phyloP scores from a whole-genome alignment of 2,888 invertebrate genomes.

The Lucinisca nassula region DNA sequence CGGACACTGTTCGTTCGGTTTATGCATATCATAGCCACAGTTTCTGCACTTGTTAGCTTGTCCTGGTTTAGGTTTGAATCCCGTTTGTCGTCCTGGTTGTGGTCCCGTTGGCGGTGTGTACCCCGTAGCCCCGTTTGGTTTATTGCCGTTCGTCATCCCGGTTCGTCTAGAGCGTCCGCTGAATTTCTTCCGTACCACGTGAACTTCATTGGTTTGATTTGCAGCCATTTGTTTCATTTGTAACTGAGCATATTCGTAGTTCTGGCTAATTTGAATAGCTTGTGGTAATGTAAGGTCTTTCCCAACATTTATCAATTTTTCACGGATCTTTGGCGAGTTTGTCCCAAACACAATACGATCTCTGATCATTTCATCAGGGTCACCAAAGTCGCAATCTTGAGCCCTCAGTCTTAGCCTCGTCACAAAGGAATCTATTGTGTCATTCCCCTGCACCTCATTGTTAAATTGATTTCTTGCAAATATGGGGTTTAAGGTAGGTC shows the following conservation, averaged over 20 bases:
- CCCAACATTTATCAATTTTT: conserved; percentile 10
- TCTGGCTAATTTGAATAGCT: conserved; percentile 27
- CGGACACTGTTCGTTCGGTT: conserved; percentile 19
- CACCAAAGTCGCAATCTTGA: not conserved
- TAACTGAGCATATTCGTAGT: conserved; percentile 13
- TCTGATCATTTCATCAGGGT: conserved; percentile 14
- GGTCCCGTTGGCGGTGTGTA: not conserved
- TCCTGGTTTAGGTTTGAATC: not conserved
- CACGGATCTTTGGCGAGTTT: conserved; percentile 23
- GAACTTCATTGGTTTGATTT: conserved; percentile 6
- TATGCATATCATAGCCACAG: not conserved
- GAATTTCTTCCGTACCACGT: not conserved
- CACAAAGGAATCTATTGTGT: not conserved
- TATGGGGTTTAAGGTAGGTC: too few relatives aligned
- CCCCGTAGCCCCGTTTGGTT: not conserved
- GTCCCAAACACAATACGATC: conserved; percentile 35
- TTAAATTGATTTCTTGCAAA: not conserved
- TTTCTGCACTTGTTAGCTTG: conserved; percentile 3
- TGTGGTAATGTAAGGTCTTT: conserved; percentile 16
- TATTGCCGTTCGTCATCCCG: not conserved
- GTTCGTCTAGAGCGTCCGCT: not conserved
- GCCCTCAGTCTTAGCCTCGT: not conserved
- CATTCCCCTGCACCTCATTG: not conserved
- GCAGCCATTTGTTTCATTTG: conserved; percentile 10
- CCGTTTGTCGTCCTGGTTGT: not conserved